Conservation (phyloP, 2,888 invertebrate genomes). For the Luperina testacea region DNA sequence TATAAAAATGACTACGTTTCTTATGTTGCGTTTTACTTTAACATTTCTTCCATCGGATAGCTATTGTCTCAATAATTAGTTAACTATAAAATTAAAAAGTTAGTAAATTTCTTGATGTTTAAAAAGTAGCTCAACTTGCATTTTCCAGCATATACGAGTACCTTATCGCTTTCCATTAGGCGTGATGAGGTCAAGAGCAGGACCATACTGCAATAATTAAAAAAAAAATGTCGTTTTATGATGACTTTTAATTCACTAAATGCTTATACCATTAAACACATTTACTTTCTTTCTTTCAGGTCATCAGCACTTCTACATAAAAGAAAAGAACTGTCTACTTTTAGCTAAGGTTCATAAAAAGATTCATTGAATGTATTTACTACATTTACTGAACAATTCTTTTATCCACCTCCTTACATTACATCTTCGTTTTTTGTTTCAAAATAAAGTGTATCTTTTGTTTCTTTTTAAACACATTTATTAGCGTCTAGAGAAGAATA, state of each 20-base stretch:
- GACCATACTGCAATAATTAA: too few relatives aligned
- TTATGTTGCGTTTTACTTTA: too few relatives aligned
- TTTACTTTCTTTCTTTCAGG: neutral
- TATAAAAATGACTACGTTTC: neutral
- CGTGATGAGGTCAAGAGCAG: too few relatives aligned
- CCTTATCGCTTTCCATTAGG: too few relatives aligned
- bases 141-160: neutral
- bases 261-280: neutral
- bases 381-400: neutral
- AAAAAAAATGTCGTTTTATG: neutral
- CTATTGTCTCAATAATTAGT: neutral
- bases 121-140: neutral
- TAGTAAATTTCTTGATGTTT: neutral
- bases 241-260: neutral
- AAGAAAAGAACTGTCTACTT: neutral
- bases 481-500: neutral
- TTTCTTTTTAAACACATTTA: conserved; percentile 19
- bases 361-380: neutral
- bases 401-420: conserved; percentile 18
- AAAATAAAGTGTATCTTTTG: conserved; percentile 6
- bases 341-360: conserved; percentile 3
- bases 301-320: neutral
- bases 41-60: neutral
- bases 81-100: neutral
- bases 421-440: conserved; percentile 14